These are phyloP conservation scores for Trachelipus rathkii DNA, from an alignment of 1,140 invertebrate genomes.

Conservation along the genomic window DNA sequence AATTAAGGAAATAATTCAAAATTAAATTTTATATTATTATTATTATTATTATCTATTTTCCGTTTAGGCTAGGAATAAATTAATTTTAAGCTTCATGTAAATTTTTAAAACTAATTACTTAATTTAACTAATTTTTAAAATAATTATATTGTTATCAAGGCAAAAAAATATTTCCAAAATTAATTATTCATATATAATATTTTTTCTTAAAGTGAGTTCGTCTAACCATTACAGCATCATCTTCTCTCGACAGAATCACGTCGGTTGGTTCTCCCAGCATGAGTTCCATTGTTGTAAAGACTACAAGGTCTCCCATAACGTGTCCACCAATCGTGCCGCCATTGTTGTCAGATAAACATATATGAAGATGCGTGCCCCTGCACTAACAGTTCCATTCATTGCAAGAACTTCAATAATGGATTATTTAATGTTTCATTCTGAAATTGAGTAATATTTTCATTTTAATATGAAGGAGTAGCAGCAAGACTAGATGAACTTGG, in stretches of 20 bases:
- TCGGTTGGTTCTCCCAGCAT: slow-evolving; percentile 50
- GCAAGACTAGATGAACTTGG: too few species aligned
- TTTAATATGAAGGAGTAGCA: too few species aligned
- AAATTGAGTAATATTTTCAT: slow-evolving; percentile 1
- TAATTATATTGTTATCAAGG: not conserved
- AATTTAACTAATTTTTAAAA: too few species aligned
- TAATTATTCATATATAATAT: not conserved
- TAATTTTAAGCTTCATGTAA: too few species aligned
- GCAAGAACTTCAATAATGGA: slow-evolving; percentile 53
- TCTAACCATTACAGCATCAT: slow-evolving; percentile 50
- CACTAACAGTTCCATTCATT: slow-evolving; percentile 52
- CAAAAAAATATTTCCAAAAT: too few species aligned
- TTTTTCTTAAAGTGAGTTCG: slow-evolving; percentile 49
- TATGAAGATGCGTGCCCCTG: slow-evolving; percentile 52
- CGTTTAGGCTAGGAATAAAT: too few species aligned
- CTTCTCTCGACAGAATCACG: slow-evolving; percentile 48
- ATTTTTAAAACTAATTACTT: too few species aligned
- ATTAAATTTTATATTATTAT: too few species aligned
- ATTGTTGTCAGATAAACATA: slow-evolving; percentile 49
- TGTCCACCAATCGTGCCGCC: slow-evolving; percentile 53
- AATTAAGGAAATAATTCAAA: too few species aligned
- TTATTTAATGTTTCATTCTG: slow-evolving; percentile 48
- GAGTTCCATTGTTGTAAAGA: slow-evolving; percentile 55
- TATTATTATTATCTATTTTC: too few species aligned
- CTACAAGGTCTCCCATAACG: slow-evolving; percentile 52